phyloP scores from a whole-genome alignment of 2,797 vertebrate species.

The Neosilurus mollespiculum region DNA sequence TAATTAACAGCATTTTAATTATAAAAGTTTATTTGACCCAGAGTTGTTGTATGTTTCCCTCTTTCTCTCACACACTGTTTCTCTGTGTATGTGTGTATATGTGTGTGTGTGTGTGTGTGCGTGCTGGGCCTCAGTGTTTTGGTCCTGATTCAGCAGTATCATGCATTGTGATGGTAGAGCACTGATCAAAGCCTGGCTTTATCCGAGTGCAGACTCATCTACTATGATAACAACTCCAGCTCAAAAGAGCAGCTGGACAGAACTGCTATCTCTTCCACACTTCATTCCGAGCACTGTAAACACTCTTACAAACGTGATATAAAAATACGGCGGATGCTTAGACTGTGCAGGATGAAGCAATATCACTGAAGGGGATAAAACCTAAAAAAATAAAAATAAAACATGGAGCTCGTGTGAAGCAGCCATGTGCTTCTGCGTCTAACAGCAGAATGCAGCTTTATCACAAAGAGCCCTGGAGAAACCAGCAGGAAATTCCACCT shows the following conservation, averaged over 20 bases:
- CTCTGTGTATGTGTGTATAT: conserved; percentile 16
- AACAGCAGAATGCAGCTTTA: background rate
- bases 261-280: conserved; percentile 14
- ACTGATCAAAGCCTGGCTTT: conserved; percentile 71
- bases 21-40: background rate
- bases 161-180: conserved; percentile 64
- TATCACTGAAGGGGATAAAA: conserved; percentile 26
- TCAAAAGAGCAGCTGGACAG: conserved; percentile 52
- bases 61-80: background rate
- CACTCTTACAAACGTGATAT: conserved; percentile 32
- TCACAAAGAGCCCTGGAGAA: background rate
- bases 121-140: conserved; percentile 64
- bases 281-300: conserved; percentile 11
- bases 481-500: conserved; percentile 17
- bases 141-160: conserved; percentile 77
- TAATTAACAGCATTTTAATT: background rate
- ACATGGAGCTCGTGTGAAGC: background rate
- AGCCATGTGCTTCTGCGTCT: no score
- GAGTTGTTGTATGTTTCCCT: background rate
- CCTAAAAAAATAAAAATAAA: conserved; percentile 16
- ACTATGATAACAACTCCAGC: conserved; percentile 70
- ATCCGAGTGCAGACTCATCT: conserved; percentile 79
- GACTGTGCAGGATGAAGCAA: conserved; percentile 20
- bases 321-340: conserved; percentile 2
- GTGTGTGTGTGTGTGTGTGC: conserved; percentile 55